A percentile compares a stretch with the other conserved stretches of the same genome.
Conservation (phyloP, 1,140 invertebrate genomes). For the Cotesia glomerata region DNA sequence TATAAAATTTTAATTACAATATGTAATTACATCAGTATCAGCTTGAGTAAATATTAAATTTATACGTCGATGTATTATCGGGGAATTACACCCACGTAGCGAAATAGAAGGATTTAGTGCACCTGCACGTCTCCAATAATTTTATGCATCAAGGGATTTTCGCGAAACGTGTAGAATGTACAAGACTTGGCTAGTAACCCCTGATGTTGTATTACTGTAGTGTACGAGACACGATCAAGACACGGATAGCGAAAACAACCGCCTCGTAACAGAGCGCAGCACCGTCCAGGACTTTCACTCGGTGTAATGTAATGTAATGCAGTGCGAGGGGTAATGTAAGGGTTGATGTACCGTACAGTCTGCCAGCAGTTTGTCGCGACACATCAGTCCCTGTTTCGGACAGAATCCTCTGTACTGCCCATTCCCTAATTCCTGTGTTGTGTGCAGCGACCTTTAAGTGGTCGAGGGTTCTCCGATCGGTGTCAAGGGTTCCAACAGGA, state of each 20-base stretch:
- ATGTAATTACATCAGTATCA: no score
- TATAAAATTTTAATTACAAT: no score
- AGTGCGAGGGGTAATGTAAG: neutral
- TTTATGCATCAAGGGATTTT: slow-evolving; percentile 21
- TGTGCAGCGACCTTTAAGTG: slow-evolving; percentile 17
- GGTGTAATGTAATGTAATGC: no score
- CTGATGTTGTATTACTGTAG: neutral
- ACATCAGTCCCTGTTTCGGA: slow-evolving; percentile 5
- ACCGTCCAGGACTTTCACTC: no score
- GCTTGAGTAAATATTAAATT: no score
- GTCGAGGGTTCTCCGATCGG: neutral
- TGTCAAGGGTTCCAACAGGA: slow-evolving; percentile 2
- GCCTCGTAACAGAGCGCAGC: neutral
- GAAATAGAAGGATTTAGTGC: slow-evolving; percentile 20
- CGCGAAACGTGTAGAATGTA: slow-evolving; percentile 8
- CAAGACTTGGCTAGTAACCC: slow-evolving; percentile 10
- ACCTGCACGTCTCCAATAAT: slow-evolving; percentile 27
- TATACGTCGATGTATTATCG: slow-evolving; percentile 1
- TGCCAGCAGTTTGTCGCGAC: neutral
- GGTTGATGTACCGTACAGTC: neutral
- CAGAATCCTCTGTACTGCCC: slow-evolving; percentile 18
- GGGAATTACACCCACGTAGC: neutral
- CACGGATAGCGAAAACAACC: neutral
- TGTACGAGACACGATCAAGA: neutral
- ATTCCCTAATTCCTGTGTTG: neutral